phyloP scores from a whole-genome alignment of 1,140 invertebrate genomes.

The Camponotus pennsylvanicus region DNA sequence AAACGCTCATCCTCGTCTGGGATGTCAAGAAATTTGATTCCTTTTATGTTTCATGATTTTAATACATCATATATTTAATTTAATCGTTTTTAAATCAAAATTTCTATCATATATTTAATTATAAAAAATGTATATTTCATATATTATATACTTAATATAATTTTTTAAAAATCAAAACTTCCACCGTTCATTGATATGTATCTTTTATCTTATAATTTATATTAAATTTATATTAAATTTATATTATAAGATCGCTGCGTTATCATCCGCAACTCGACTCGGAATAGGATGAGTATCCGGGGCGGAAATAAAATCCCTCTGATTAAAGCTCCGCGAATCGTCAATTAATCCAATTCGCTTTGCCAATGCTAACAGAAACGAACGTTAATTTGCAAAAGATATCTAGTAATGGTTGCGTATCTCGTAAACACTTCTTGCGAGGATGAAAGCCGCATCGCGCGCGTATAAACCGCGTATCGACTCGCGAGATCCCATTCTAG shows the following conservation, averaged over 20 bases:
- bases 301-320: constrained; percentile 12
- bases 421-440: constrained; percentile 53
- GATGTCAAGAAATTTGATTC: constrained; percentile 9
- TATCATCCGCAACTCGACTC: constrained; percentile 19
- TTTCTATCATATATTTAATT: no score
- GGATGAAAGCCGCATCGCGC: constrained; percentile 64
- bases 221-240: not conserved
- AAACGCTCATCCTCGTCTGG: not conserved
- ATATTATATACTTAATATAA: not conserved
- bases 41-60: not conserved
- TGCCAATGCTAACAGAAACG: constrained; percentile 14
- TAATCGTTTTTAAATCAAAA: not conserved
- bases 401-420: constrained; percentile 70
- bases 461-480: constrained; percentile 71
- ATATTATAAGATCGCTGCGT: not conserved
- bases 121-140: no score
- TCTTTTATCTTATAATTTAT: not conserved
- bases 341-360: constrained; percentile 49
- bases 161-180: not conserved
- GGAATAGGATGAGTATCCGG: not conserved
- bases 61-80: not conserved
- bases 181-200: not conserved
- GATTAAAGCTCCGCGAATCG: constrained; percentile 33
- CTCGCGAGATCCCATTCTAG: constrained; percentile 20
- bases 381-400: constrained; percentile 65